Base-by-base conservation (phyloP, 2,888 invertebrate genomes). In the Tetheella fluctuosa region DNA sequence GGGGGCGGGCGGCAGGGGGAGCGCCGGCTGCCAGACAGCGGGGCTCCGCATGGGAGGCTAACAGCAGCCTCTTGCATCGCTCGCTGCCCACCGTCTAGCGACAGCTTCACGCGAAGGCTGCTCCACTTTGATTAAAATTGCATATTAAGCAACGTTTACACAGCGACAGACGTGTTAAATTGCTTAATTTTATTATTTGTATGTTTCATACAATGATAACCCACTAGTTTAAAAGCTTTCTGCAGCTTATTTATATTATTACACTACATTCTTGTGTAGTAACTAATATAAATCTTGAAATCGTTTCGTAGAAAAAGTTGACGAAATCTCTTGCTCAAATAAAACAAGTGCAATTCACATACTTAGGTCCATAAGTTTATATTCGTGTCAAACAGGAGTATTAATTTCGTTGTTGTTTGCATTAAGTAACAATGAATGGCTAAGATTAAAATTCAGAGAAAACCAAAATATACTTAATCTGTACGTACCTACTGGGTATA, bases 1-100 rank as follows among this genome's bases (percentile, higher is more conserved):
- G 63, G 63, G 68, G 67, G 64, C 75, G 65, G 69, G 71, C 70
- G 70, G 76, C 68, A 67, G 64, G 74, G 77, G 74, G 80, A 77
- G 80, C 79, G 77, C 71, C 80, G 84, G 83, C 88, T 83, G 91
- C 90, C 93, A 93, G 93, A 93, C 93, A 93, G 93, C 93, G 93
- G 88, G 93, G 93, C 93, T 93, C 93, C 93, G 88, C 85, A 82
- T 90, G 93, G 93, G 92, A 90, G 90, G 91, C 89, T 84, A 90
- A 76, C 89, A 89, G 83, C 90, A 91, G 85, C 91, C 89, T 91
- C 89, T 90, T 90, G 89, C 92, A 90, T 77, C 84, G 88, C 79
- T 80, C 82, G 74, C 77, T 79, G 81, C 82, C 87, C 89, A 85
- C 84, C 37, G 55, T 55, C 55, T 84, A 88, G 91, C 91, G 86